Base-by-base conservation (phyloP, 2,113 vertebrate genomes). In the Haplochromis burtoni region DNA sequence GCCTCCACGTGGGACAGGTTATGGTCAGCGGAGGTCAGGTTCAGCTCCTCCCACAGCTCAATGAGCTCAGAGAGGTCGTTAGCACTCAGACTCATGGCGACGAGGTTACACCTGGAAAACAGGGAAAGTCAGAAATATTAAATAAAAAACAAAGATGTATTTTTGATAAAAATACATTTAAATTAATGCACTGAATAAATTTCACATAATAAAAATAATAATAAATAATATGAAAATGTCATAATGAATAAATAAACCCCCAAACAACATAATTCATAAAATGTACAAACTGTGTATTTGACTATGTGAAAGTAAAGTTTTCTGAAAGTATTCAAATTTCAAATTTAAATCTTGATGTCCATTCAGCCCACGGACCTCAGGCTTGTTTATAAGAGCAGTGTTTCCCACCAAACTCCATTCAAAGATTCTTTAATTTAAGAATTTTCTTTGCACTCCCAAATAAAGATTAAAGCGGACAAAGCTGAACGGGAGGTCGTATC, bases 1-100 rank as follows among this genome's bases (percentile, higher is more conserved):
- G 96, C 93, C 5, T 98, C 98, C 0, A 95, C 92, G 13, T 97
- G 96, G 89, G 97, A 96, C 94, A 96, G 94, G 93, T 96, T 96
- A 61, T 89, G 80, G 26, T 93, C 88, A 47, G 95, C 86, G 1
- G 87, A 4, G 0, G 97, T 97, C 94, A 98, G 94, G 95, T 98
- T 99, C 53, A 97, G 97, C 0, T 97, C 96, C 26, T 96, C 93
- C 54, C 96, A 95, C 86, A 96, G 86, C 26, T 98, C 97, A 76
- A 97, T 86, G 0, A 96, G 94, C 0, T 97, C 97, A 93, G 54
- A 86, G 10, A 95, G 87, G 38, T 96, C 94, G 4, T 42, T 94
- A 38, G 87, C 33, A 63, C 76, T 94, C 86, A 94, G 82, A 57
- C 88, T 95, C 95, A 95, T 96, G 68, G 47, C 3, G 26, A 33